A percentile compares a stretch with the other conserved stretches of the same genome.
Conservation (phyloP, 1,140 invertebrate genomes). For the Octopus sinensis region DNA sequence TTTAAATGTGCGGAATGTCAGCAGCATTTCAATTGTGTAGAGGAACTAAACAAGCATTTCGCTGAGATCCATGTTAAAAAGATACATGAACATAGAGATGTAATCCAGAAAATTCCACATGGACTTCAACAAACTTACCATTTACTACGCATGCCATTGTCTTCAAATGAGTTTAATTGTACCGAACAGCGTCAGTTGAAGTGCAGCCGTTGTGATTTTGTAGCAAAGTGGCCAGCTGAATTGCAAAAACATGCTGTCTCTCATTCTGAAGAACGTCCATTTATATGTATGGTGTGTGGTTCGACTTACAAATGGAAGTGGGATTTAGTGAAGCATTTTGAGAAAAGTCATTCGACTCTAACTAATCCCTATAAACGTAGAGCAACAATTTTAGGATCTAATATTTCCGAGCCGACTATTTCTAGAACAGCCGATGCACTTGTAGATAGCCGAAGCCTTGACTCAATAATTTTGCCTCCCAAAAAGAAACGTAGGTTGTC, state of each 20-base stretch:
- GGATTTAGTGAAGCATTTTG: slow-evolving; percentile 58
- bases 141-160: slow-evolving; percentile 48
- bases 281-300: slow-evolving; percentile 56
- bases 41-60: slow-evolving; percentile 52
- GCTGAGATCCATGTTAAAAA: slow-evolving; percentile 41
- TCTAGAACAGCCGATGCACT: slow-evolving; percentile 34
- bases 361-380: slow-evolving; percentile 56
- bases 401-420: slow-evolving; percentile 21
- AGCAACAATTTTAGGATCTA: slow-evolving; percentile 30
- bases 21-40: slow-evolving; percentile 47
- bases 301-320: slow-evolving; percentile 57
- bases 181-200: slow-evolving; percentile 45
- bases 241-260: slow-evolving; percentile 55
- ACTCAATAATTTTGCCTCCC: slow-evolving; percentile 21
- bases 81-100: slow-evolving; percentile 49
- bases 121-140: slow-evolving; percentile 53
- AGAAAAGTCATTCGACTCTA: slow-evolving; percentile 52
- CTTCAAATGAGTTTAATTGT: slow-evolving; percentile 20
- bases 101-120: slow-evolving; percentile 51
- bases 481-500: slow-evolving; percentile 39
- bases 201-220: slow-evolving; percentile 54
- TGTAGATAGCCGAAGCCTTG: slow-evolving; percentile 23
- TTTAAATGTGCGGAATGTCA: slow-evolving; percentile 54
- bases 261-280: slow-evolving; percentile 53
- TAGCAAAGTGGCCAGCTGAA: slow-evolving; percentile 57